phyloP scores from a whole-genome alignment of 2,113 vertebrate species.

The Macquaria ambigua region DNA sequence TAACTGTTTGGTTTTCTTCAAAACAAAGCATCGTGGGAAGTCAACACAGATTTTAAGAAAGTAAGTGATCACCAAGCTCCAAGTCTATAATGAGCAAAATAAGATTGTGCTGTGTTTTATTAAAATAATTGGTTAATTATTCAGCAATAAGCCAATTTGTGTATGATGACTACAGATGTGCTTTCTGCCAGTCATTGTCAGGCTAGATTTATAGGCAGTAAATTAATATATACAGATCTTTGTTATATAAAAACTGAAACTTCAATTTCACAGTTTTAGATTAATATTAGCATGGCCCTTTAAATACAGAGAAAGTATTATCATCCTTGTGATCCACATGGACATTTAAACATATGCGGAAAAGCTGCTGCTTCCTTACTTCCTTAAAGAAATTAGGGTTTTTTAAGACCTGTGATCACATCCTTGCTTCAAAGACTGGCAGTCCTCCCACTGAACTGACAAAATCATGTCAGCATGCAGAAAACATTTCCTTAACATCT shows the following conservation, averaged over 20 bases:
- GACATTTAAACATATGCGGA: background rate
- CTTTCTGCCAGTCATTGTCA: background rate
- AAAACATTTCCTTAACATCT: conserved; percentile 7
- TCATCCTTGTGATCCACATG: conserved; percentile 13
- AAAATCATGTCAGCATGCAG: conserved; percentile 21
- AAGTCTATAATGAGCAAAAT: background rate
- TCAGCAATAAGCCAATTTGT: background rate
- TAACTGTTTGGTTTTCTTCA: background rate
- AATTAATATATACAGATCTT: background rate
- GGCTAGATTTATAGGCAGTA: background rate
- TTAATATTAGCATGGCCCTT: conserved; percentile 5
- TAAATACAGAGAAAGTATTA: conserved; percentile 2
- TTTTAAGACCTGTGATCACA: conserved; percentile 1
- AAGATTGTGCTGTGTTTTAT: background rate
- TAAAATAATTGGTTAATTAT: conserved; percentile 5
- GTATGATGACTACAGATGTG: background rate
- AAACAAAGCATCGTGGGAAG: conserved; percentile 30
- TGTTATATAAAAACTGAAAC: conserved; percentile 6
- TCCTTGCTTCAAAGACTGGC: conserved; percentile 13
- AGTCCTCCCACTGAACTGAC: conserved; percentile 5
- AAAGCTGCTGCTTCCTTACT: conserved; percentile 5
- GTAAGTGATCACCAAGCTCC: background rate
- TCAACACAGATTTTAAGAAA: background rate
- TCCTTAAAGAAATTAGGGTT: conserved; percentile 5
- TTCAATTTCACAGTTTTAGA: conserved; percentile 8